Base-by-base conservation (phyloP, 1,140 invertebrate genomes). In the Cephus cinctus region DNA sequence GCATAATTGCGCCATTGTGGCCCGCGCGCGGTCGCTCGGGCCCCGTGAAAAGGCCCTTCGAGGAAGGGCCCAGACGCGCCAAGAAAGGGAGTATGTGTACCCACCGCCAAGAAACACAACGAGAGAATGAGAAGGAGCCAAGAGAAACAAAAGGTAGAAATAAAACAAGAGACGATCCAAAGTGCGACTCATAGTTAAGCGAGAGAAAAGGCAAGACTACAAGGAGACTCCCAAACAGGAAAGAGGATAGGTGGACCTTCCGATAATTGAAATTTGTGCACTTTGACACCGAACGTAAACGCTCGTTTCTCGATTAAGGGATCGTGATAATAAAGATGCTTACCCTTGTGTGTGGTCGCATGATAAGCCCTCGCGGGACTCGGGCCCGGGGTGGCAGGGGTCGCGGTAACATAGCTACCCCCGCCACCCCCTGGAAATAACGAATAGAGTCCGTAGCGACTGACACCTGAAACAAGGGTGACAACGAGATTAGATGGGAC, bases 401-500 rank as follows among this genome's bases (percentile, higher is more conserved):
- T 75, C 43, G 78, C 72, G 22, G 75, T 76, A 49, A 73, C 69
- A 32, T 73, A 67, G 54, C 71, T 67, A 41, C 73, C 69, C 52
- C 66, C 72, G 50, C 65, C 67, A 65, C 70, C 67, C 52, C 79
- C 77, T 36, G 80, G 77, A 68, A 82, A 80, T 58, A 81, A 73
- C 48, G 80, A 81, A 55, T 81, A 82, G 47, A 82, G 72, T 41
- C 79, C 80, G 60, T 79, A 81, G 61, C 79, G 78, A 53, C 70
- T 75, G 47, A 78, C 74, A 63, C 78, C 79, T 81, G 67, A 47
- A 78, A 77, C 49, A 63, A n/a, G n/a, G n/a, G n/a, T n/a, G n/a
- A n/a, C n/a, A n/a, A n/a, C n/a, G n/a, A n/a, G n/a, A n/a, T n/a
- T n/a, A n/a, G n/a, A n/a, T n/a, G n/a, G n/a, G n/a, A n/a, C n/a